Evolutionary conservation across 2,888 invertebrate genomes (phyloP).

Genomic region (Eurois occulta): DNA sequence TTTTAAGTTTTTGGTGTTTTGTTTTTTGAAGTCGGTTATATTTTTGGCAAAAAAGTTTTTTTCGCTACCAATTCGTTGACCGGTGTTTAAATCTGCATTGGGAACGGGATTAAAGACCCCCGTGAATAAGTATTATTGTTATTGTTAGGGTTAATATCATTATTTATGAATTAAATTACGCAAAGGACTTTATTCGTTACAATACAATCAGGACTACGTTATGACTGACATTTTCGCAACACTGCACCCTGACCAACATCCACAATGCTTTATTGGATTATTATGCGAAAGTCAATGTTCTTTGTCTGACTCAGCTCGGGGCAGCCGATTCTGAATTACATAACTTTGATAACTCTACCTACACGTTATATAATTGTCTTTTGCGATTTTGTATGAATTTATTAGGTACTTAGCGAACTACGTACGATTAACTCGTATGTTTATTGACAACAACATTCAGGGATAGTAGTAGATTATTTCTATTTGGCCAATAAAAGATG

Average conservation of each 20-base stretch:
- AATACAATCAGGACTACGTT: slow-evolving; percentile 37
- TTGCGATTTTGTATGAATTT: slow-evolving; percentile 8
- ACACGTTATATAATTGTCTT: slow-evolving; percentile 42
- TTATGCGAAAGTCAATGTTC: slow-evolving; percentile 52
- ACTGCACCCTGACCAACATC: slow-evolving; percentile 48
- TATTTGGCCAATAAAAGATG: neutral
- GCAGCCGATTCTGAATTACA: slow-evolving; percentile 32
- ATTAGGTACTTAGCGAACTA: neutral
- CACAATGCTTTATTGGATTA: slow-evolving; percentile 52
- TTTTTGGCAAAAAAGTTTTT: no score
- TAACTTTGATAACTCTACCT: slow-evolving; percentile 35
- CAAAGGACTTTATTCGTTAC: slow-evolving; percentile 16
- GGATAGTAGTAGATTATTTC: neutral
- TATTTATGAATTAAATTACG: slow-evolving; percentile 3
- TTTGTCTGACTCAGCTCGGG: slow-evolving; percentile 20
- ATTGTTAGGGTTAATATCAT: neutral
- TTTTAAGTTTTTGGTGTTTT: no score
- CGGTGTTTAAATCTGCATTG: neutral
- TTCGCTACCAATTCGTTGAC: neutral
- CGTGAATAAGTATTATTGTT: neutral
- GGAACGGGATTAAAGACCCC: neutral
- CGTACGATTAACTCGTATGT: neutral
- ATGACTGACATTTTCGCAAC: slow-evolving; percentile 42
- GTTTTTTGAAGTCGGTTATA: no score
- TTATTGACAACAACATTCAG: neutral